phyloP scores from a whole-genome alignment of 2,797 vertebrate species.

The Nasua narica region DNA sequence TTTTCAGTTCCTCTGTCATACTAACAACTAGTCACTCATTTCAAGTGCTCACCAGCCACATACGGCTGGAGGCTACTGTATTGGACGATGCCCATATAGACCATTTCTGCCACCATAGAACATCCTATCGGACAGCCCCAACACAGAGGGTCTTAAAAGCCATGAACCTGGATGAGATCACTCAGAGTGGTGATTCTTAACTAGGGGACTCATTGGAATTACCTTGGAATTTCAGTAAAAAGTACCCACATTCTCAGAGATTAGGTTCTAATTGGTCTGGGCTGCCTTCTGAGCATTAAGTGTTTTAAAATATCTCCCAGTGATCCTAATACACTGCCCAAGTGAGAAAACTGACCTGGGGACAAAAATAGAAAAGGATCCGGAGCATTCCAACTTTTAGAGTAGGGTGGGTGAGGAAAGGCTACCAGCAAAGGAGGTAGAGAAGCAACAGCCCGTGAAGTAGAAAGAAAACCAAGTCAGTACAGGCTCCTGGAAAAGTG shows the following conservation, averaged over 20 bases:
- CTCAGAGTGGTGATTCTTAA: not conserved
- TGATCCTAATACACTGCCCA: not conserved
- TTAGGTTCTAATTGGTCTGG: not conserved
- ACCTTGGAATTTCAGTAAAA: not conserved
- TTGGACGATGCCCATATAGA: accelerated
- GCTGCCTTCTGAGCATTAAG: not conserved
- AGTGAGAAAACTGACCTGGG: not conserved
- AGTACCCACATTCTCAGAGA: not conserved
- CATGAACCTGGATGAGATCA: not conserved
- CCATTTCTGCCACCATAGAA: not conserved
- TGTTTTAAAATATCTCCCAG: not conserved
- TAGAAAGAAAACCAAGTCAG: not conserved
- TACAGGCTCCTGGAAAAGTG: not conserved
- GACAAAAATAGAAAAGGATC: not conserved
- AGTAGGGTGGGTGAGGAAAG: not conserved
- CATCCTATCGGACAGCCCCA: not conserved
- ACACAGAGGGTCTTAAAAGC: not conserved
- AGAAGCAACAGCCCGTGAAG: not conserved
- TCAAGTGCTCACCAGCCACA: not conserved
- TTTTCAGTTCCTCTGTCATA: not conserved
- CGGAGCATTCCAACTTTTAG: not conserved
- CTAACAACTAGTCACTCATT: not conserved
- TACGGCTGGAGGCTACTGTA: not conserved
- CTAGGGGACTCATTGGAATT: not conserved
- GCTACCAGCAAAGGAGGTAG: not conserved